Conservation (phyloP, 1,140 invertebrate species). For the Subanguina moxae region DNA sequence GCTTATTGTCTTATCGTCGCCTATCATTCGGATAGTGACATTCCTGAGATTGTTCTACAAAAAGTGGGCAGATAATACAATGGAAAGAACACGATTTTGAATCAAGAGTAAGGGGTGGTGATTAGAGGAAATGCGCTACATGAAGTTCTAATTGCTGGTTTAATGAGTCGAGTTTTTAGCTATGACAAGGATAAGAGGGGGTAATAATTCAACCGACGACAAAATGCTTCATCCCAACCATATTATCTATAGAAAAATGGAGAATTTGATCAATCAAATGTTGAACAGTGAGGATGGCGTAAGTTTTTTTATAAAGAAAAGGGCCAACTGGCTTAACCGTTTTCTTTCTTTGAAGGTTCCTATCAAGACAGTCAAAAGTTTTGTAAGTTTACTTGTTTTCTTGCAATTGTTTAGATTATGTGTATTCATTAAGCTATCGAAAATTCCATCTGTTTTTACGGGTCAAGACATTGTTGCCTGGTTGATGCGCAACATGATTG, state of each 20-base stretch:
- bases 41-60: too few relatives aligned
- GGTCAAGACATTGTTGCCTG: slow-evolving; percentile 85
- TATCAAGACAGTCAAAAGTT: slow-evolving; percentile 93
- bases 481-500: slow-evolving; percentile 80
- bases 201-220: slow-evolving; percentile 43
- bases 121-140: too few relatives aligned
- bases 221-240: slow-evolving; percentile 55
- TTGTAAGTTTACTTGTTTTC: slow-evolving; percentile 66
- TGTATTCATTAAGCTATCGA: slow-evolving; percentile 59
- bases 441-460: slow-evolving; percentile 90
- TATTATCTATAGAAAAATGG: slow-evolving; percentile 71
- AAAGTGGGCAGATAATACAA: too few relatives aligned
- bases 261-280: slow-evolving; percentile 87
- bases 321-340: too few relatives aligned
- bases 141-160: too few relatives aligned
- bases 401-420: slow-evolving; percentile 53
- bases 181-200: slow-evolving; percentile 12
- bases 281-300: slow-evolving; percentile 83
- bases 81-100: too few relatives aligned
- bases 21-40: too few relatives aligned
- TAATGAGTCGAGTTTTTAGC: not conserved
- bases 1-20: too few relatives aligned
- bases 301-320: too few relatives aligned
- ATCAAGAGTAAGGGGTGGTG: too few relatives aligned
- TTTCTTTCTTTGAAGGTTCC: too few relatives aligned